phyloP scores from a whole-genome alignment of 92 coral and sea anemone species.

The Phenganax subtilis region DNA sequence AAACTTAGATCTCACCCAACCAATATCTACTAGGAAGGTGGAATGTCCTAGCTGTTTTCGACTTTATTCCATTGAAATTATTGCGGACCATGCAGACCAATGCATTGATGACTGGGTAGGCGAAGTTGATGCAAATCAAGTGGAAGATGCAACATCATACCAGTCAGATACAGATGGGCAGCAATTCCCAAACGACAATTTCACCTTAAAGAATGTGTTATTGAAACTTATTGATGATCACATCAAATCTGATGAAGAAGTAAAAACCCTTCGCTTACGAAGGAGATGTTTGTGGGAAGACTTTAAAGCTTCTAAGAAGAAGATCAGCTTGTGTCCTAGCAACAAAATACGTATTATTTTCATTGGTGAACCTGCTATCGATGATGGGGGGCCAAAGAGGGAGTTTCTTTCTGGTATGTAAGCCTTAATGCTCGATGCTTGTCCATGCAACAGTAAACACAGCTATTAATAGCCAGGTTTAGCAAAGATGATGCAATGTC shows the following conservation, averaged over 20 bases:
- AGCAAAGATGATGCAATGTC: too few species aligned
- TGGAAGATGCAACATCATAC: not conserved
- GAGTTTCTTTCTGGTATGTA: not conserved
- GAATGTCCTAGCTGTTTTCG: constrained; percentile 15
- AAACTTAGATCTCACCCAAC: not conserved
- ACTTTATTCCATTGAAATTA: constrained; percentile 15
- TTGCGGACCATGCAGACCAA: constrained; percentile 23
- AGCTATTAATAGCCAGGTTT: not conserved
- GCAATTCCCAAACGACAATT: not conserved
- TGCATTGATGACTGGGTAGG: constrained; percentile 26
- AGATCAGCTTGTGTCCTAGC: not conserved
- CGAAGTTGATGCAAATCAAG: constrained; percentile 8
- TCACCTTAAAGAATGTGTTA: constrained; percentile 5
- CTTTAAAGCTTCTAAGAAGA: constrained; percentile 15
- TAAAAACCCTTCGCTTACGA: constrained; percentile 1
- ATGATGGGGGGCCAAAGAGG: not conserved
- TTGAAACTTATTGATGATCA: constrained; percentile 9
- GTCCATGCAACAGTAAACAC: not conserved
- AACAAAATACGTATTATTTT: constrained; percentile 15
- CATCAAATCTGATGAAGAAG: constrained; percentile 9
- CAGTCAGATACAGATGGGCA: constrained; percentile 10
- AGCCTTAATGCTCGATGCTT: not conserved
- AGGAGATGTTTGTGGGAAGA: constrained; percentile 35
- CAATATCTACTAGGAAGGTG: not conserved
- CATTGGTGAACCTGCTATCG: not conserved